A percentile compares a stretch with the other conserved stretches of the same genome.
phyloP scores from a whole-genome alignment of 2,888 invertebrate species.

The Protonemura montana region DNA sequence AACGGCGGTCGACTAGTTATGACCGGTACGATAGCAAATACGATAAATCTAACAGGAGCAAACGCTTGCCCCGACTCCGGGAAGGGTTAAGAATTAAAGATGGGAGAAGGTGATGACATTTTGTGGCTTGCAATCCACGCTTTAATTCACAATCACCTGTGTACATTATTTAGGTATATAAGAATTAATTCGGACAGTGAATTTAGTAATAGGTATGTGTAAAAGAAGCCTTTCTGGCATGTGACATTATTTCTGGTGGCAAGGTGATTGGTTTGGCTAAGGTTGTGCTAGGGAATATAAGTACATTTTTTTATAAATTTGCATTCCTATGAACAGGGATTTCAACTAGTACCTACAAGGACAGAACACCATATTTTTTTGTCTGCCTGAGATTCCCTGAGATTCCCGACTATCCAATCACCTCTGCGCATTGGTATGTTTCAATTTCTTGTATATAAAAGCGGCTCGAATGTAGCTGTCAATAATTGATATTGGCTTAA shows the following conservation, averaged over 20 bases:
- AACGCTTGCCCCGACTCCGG: constrained; percentile 36
- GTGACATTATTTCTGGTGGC: neutral
- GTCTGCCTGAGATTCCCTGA: too few species aligned
- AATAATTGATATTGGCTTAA: too few species aligned
- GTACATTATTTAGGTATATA: neutral
- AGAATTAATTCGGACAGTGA: neutral
- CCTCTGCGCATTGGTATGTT: neutral
- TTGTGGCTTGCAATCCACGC: neutral
- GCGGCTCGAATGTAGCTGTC: neutral
- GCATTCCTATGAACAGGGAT: too few species aligned
- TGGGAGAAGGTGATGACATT: constrained; percentile 43
- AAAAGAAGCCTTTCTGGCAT: neutral
- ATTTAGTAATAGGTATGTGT: neutral
- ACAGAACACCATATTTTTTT: too few species aligned
- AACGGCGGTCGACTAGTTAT: constrained; percentile 50
- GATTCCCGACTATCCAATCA: neutral
- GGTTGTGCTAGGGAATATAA: neutral
- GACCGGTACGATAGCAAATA: constrained; percentile 47
- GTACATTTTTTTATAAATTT: too few species aligned
- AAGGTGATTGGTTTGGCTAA: neutral
- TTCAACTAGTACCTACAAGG: too few species aligned
- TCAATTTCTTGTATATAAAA: neutral
- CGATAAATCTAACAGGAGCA: constrained; percentile 42
- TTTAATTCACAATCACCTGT: neutral
- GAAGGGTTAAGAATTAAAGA: constrained; percentile 30